Base-by-base conservation (phyloP, 2,797 vertebrate genomes). In the Aphelocoma californica region DNA sequence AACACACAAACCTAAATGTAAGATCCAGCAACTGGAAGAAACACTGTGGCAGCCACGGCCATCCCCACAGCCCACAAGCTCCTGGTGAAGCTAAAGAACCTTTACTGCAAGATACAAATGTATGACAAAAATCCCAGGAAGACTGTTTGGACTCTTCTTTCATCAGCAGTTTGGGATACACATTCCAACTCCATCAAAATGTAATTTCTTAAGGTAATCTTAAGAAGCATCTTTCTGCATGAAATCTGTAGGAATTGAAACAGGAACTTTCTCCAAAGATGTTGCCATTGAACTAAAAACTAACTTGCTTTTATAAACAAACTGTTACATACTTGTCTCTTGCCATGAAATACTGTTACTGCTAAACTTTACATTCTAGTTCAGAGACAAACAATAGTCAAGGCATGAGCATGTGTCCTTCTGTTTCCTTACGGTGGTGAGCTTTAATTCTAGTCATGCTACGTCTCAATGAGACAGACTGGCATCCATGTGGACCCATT, bases 11-110 rank as follows among this genome's bases (percentile, higher is more conserved):
- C 65, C 93, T 98, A 85, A 98, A 97, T 5, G 62, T 97, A 31
- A 97, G 98, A 24, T 90, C 98, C 45, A 97, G 98, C 94, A 98
- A 95, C 69, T 99, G 98, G 98, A 98, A 99, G 97, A 99, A 99
- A 81, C 98, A 98, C 96, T 97, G 98, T 66, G 98, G 98, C 29
- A 96, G 97, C 69, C 98, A 99, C 2, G 95, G 98, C 80, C 98
- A 99, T 61, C 97, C 98, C 51, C 98, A 99, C 85, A 98, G 98
- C 53, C 97, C 98, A 11, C 98, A 98, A 64, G 98, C 98, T 23
- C 98, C 98, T 0, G 98, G 98, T 18, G 98, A 99, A 94, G 98
- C 98, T 97, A 99, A 99, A 96, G 98, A 99, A 94, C 98, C 98
- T 10, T 96, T 99, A 61, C 81, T 99, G 84, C 98, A 99, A 96